phyloP scores from a whole-genome alignment of 2,113 vertebrate genomes.

The Procavia capensis region DNA sequence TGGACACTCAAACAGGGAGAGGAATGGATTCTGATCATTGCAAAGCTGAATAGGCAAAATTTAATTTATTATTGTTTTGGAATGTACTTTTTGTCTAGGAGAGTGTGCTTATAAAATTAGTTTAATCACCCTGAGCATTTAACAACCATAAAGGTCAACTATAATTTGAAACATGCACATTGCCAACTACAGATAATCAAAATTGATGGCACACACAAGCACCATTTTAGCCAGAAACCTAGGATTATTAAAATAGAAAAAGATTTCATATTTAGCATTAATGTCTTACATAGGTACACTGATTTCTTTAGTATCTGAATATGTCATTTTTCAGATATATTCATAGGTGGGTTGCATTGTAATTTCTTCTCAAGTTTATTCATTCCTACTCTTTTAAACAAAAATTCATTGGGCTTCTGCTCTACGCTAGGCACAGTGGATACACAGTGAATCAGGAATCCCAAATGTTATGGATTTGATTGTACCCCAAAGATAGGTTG shows the following conservation, averaged over 20 bases:
- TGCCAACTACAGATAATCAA: background rate
- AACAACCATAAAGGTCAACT: background rate
- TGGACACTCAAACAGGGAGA: background rate
- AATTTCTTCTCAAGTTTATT: background rate
- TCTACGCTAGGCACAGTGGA: background rate
- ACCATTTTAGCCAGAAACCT: background rate
- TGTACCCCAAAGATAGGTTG: background rate
- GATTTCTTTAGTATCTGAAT: constrained; percentile 22
- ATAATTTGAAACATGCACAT: background rate
- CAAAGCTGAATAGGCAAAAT: background rate
- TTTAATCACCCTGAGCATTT: background rate
- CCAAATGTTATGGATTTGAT: background rate
- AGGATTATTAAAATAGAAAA: background rate
- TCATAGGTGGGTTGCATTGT: background rate
- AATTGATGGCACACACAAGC: background rate
- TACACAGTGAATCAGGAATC: background rate
- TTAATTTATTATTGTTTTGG: background rate
- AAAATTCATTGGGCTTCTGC: background rate
- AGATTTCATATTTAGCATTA: background rate
- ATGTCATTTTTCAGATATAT: background rate
- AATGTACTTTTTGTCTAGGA: background rate
- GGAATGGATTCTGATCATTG: background rate
- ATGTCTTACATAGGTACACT: background rate
- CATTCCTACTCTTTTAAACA: background rate
- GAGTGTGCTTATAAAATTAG: background rate